A percentile compares a stretch with the other conserved stretches of the same genome.
Evolutionary conservation across 2,888 invertebrate species (phyloP).

Genomic region (Dascillus cervinus): DNA sequence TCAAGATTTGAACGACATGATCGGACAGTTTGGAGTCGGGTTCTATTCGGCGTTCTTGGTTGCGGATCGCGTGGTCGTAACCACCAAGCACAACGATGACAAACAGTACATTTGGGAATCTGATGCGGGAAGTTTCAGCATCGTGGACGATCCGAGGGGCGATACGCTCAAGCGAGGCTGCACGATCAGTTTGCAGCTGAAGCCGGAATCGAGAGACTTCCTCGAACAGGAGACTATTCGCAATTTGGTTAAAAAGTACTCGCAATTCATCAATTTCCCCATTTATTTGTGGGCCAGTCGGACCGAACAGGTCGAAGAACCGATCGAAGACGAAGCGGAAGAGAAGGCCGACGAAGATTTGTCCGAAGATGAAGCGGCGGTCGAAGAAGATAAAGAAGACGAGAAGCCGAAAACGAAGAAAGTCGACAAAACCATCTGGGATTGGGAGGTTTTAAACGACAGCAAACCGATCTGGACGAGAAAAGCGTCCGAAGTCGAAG

Average conservation of each 20-base stretch:
- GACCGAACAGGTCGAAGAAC: slow-evolving; percentile 69
- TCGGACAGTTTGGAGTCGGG: slow-evolving; percentile 99
- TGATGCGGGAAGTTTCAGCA: slow-evolving; percentile 82
- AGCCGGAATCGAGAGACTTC: slow-evolving; percentile 96
- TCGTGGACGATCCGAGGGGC: slow-evolving; percentile 91
- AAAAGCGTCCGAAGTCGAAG: slow-evolving; percentile 75
- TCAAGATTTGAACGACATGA: slow-evolving; percentile 90
- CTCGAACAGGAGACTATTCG: slow-evolving; percentile 87
- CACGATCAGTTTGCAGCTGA: slow-evolving; percentile 70
- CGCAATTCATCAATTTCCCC: slow-evolving; percentile 99
- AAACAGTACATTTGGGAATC: slow-evolving; percentile 97
- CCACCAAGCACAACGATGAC: slow-evolving; percentile 90
- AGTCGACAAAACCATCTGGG: slow-evolving; percentile 93
- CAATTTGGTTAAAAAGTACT: slow-evolving; percentile 92
- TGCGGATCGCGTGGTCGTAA: slow-evolving; percentile 92
- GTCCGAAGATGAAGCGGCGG: slow-evolving; percentile 55
- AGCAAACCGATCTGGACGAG: slow-evolving; percentile 99
- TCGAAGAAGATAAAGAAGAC: slow-evolving; percentile 65
- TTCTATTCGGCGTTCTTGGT: slow-evolving; percentile 97
- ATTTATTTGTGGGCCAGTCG: slow-evolving; percentile 84
- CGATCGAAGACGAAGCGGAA: slow-evolving; percentile 47
- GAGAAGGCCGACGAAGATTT: slow-evolving; percentile 49
- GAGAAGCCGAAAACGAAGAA: slow-evolving; percentile 74
- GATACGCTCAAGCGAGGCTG: slow-evolving; percentile 74
- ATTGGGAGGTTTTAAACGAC: slow-evolving; percentile 94